These are phyloP conservation scores for Pseudomyrmex dendroicus DNA, from an alignment of 1,140 invertebrate genomes.

Conservation along the genomic window DNA sequence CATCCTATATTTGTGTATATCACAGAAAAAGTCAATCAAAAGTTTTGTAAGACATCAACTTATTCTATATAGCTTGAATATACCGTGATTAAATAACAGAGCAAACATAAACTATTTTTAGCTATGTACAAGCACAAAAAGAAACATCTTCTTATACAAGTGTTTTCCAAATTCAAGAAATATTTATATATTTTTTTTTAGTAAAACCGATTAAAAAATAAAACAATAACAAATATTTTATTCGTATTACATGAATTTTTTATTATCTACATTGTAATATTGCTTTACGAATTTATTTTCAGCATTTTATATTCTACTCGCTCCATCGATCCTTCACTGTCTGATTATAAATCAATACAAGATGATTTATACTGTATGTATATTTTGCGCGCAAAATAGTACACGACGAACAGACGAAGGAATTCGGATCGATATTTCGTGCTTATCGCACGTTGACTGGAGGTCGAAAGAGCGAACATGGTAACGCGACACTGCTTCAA, in stretches of 20 bases:
- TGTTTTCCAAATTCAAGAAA: neutral
- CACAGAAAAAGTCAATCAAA: neutral
- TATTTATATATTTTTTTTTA: neutral
- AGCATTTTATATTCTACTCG: neutral
- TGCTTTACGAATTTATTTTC: neutral
- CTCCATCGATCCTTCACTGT: neutral
- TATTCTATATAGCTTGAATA: no score
- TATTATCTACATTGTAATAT: neutral
- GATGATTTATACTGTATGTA: constrained; percentile 12
- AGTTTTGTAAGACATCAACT: no score
- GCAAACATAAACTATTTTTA: neutral
- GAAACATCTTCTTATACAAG: neutral
- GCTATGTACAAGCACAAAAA: neutral
- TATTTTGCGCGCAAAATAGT: neutral
- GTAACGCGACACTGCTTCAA: constrained; percentile 4
- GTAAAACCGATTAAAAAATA: neutral
- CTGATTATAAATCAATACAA: constrained; percentile 25
- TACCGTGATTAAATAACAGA: neutral
- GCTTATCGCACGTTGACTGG: constrained; percentile 43
- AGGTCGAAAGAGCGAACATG: constrained; percentile 28
- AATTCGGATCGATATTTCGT: constrained; percentile 58
- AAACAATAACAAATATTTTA: neutral
- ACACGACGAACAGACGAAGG: neutral
- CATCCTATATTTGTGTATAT: neutral
- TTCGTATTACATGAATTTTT: neutral